Evolutionary conservation across 1,140 invertebrate genomes (phyloP).

Genomic region (Nephotettix cincticeps): DNA sequence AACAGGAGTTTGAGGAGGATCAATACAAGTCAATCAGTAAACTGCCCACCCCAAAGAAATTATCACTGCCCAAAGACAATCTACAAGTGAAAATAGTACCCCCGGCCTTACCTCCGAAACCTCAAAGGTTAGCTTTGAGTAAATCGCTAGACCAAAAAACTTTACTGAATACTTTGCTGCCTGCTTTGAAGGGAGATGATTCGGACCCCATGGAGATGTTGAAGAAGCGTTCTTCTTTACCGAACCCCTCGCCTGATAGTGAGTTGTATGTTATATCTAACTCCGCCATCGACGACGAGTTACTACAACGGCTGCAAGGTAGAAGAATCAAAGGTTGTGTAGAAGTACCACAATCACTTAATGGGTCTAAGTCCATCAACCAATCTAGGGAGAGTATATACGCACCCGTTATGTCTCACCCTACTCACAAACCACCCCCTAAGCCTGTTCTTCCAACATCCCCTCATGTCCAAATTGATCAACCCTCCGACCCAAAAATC

Average conservation of each 20-base stretch:
- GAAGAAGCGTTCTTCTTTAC: conserved; percentile 24
- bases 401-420: not conserved
- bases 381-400: conserved; percentile 4
- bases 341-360: not conserved
- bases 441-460: not conserved
- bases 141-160: conserved; percentile 11
- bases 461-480: not conserved
- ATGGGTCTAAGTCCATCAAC: not conserved
- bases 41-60: not conserved
- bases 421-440: conserved; percentile 18
- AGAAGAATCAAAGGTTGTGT: conserved; percentile 12
- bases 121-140: conserved; percentile 39
- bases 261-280: conserved; percentile 41
- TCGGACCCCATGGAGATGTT: conserved; percentile 24
- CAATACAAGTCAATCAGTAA: not conserved
- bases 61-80: not conserved
- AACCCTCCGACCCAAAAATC: not conserved
- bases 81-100: conserved; percentile 43
- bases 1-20: not conserved
- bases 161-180: not conserved
- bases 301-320: conserved; percentile 33
- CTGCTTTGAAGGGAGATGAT: conserved; percentile 22
- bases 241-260: conserved; percentile 30
- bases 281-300: conserved; percentile 38
- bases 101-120: conserved; percentile 67